Evolutionary conservation across 1,140 invertebrate species (phyloP), one percentile per base, ranked within the genome.

Genomic region (Drosophila pectinifera): DNA sequence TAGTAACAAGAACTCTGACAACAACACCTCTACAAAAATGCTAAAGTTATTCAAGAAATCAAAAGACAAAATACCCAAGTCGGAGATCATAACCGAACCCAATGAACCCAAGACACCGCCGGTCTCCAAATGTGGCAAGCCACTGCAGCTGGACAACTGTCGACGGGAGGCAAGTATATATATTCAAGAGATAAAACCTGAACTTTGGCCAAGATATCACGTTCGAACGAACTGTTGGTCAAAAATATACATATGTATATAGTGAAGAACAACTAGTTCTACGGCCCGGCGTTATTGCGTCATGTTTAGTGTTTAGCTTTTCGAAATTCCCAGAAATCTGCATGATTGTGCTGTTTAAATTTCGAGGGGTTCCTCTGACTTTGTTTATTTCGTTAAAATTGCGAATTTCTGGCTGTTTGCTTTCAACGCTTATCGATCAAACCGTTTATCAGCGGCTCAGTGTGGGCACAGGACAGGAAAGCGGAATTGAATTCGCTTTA

Each of bases 81-180:
- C 91, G 69, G 91, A 92, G 78, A 92, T 92, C 18, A 91, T 92
- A 51, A 83, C 64, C 42, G 82, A 90, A 18, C 78, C 80, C n/a
- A 82, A 79, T 53, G 80, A 89, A 16, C 73, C 80, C n/a, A 76
- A 86, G 48, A 77, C 84, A 13, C 79, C 74, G 42, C 70, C 83
- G 18, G 59, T 85, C 28, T 90, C 90, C n/a, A 92, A 92, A 78
- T 91, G 90, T 43, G 91, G 91, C 53, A 92, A 92, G 46, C 76
- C 90, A 2, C 73, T 92, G 26, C 69, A 86, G 42, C 76, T 92
- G 70, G 91, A 92, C 59, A 91, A 91, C 51, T 75, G 75, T 46
- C 78, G 91, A 28, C 86, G 89, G 86, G 91, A 92, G 91, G 91
- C 91, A 92, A 92, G 91, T 92, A 89, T 45, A 26, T 5, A 14